These are phyloP conservation scores for Nesogale talazaci DNA, from an alignment of 2,113 vertebrate species.

Conservation along the genomic window DNA sequence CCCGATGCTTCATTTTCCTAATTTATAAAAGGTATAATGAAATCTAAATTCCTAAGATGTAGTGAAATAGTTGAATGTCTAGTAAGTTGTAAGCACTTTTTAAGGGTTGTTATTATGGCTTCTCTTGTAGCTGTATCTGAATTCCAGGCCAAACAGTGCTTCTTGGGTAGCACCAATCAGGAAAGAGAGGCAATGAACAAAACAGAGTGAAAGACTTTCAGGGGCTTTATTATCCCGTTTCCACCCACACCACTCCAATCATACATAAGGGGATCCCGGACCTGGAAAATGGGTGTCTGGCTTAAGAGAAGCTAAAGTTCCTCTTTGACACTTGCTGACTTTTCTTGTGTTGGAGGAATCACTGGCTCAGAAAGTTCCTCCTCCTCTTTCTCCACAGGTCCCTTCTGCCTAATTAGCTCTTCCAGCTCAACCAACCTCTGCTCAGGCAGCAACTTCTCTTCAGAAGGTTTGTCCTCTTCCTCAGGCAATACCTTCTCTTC, in stretches of 20 bases:
- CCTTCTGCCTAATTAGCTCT: not conserved
- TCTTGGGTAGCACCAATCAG: not conserved
- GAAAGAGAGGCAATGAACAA: not conserved
- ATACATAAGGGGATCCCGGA: not conserved
- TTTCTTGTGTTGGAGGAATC: not conserved
- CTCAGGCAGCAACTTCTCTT: not conserved
- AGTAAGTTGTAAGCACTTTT: not conserved
- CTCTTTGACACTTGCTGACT: slow-evolving; percentile 50
- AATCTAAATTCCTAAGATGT: not conserved
- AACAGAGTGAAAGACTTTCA: not conserved
- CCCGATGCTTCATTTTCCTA: not conserved
- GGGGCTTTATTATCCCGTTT: slow-evolving; percentile 39
- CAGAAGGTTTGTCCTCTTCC: not conserved
- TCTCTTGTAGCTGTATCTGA: not conserved
- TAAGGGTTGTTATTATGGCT: not conserved
- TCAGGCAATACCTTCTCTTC: slow-evolving; percentile 8
- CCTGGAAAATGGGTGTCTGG: not conserved
- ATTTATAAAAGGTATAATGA: not conserved
- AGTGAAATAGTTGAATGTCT: not conserved
- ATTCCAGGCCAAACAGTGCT: not conserved
- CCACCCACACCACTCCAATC: not conserved
- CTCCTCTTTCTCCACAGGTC: not conserved
- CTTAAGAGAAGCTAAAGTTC: slow-evolving; percentile 61
- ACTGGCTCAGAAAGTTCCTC: not conserved
- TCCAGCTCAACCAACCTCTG: not conserved